A percentile compares a stretch with the other conserved stretches of the same genome.
phyloP scores from a whole-genome alignment of 1,140 invertebrate species.

The Propsilocerus akamusi region DNA sequence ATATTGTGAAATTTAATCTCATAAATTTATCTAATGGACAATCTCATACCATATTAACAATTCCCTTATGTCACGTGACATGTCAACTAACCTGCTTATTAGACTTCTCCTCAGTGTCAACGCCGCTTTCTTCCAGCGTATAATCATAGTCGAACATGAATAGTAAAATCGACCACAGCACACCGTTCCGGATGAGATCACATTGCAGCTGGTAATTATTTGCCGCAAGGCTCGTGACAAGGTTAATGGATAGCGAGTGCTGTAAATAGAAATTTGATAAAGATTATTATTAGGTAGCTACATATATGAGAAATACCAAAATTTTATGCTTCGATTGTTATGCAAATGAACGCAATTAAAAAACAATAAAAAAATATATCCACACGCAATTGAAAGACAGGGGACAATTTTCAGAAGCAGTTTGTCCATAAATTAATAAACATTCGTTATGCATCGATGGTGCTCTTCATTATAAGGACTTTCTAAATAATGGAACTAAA shows the following conservation, averaged over 20 bases:
- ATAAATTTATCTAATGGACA: no score
- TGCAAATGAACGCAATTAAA: conserved; percentile 50
- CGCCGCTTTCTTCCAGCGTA: conserved; percentile 91
- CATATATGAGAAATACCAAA: no score
- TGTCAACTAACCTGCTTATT: conserved; percentile 52
- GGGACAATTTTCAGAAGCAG: no score
- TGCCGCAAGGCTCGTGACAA: conserved; percentile 23
- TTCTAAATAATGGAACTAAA: no score
- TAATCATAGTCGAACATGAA: conserved; percentile 94
- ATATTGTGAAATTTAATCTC: no score
- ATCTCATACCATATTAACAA: no score
- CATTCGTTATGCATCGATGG: conserved; percentile 4
- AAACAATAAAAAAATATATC: conserved; percentile 9
- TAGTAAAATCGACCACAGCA: conserved; percentile 79
- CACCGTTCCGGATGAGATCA: conserved; percentile 77
- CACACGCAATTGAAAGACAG: no score
- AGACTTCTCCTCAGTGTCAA: conserved; percentile 61
- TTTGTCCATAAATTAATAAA: no score
- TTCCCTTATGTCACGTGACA: no score
- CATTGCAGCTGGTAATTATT: conserved; percentile 60
- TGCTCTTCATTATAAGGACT: no score
- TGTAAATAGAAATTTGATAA: conserved; percentile 3
- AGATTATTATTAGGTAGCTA: neutral
- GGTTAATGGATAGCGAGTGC: conserved; percentile 20
- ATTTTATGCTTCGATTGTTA: conserved; percentile 38